Conservation (phyloP, 2,113 vertebrate species). For the Pica pica region DNA sequence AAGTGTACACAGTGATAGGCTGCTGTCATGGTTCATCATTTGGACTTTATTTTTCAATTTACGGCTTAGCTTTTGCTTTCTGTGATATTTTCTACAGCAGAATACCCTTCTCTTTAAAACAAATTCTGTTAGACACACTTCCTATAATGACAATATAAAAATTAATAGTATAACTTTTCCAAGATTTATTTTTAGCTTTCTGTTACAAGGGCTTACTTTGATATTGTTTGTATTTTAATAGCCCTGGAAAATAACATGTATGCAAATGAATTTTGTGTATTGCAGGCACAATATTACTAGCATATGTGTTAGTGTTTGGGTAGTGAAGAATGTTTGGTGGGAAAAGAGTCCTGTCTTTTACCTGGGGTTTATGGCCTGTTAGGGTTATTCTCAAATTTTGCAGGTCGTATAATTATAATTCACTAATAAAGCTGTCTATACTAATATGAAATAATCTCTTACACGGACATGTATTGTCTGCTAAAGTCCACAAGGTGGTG, state of each 20-base stretch:
- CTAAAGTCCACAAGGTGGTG: conserved; percentile 30
- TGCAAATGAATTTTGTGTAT: background rate
- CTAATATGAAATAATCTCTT: background rate
- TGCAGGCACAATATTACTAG: background rate
- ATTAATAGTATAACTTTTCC: background rate
- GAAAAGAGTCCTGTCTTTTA: background rate
- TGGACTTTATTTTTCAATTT: background rate
- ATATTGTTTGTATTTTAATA: background rate
- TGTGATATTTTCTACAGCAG: background rate
- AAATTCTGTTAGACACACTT: background rate
- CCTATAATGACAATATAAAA: background rate
- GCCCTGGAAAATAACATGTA: background rate
- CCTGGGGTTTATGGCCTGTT: background rate
- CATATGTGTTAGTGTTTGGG: background rate
- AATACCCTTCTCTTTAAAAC: background rate
- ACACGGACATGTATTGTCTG: background rate
- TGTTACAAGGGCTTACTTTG: background rate
- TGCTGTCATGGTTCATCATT: background rate
- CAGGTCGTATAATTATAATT: background rate
- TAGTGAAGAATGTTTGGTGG: background rate
- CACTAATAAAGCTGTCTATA: background rate
- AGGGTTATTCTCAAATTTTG: background rate
- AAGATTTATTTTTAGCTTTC: background rate
- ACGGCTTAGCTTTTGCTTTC: background rate
- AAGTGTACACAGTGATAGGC: background rate